Evolutionary conservation across 2,113 vertebrate species (phyloP), one percentile per base, ranked within the genome.

Genomic region (Sapayoa aenigma): DNA sequence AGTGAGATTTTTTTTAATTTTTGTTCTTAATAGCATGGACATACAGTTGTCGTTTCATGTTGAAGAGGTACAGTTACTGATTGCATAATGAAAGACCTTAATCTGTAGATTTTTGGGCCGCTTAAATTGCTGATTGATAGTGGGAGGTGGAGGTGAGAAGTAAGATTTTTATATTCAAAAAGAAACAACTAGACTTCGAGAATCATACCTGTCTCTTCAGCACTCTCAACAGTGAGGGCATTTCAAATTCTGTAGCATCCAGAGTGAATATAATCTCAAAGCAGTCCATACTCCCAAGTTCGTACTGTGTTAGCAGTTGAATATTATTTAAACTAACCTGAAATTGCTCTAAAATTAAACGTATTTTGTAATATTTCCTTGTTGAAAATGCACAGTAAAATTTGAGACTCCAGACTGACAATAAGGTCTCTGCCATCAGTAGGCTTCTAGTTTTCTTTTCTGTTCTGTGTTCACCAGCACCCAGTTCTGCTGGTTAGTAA

Each of bases 81-180:
- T 93, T 49, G 62, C 60, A 25, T 92, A 80, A 69, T 96, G 87
- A 82, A 94, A 83, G 83, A 67, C 30, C 41, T 74, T 87, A 53
- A 52, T 95, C 17, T 86, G 4, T 69, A 81, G 80, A 15, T 79
- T 80, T 94, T 71, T 90, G 14, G 68, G 87, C 46, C 60, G 90
- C 23, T 49, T 49, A 89, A 94, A 85, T 79, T 63, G 52, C 35
- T 94, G 50, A 72, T 30, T 96, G 49, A 55, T 92, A 53, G 77
- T 91, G 63, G 68, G 90, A 85, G 71, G 24, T 53, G 5, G 65
- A 50, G 9, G 20, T 63, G 76, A 71, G 37, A 73, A 49, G 9
- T 50, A 15, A 39, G 14, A 27, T 73, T 82, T 90, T 78, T 86
- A 42, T 73, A 53, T 16, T 1, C 24, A 62, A 76, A 46, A 69